Evolutionary conservation across 2,113 vertebrate genomes (phyloP).

Genomic region (Sander vitreus): DNA sequence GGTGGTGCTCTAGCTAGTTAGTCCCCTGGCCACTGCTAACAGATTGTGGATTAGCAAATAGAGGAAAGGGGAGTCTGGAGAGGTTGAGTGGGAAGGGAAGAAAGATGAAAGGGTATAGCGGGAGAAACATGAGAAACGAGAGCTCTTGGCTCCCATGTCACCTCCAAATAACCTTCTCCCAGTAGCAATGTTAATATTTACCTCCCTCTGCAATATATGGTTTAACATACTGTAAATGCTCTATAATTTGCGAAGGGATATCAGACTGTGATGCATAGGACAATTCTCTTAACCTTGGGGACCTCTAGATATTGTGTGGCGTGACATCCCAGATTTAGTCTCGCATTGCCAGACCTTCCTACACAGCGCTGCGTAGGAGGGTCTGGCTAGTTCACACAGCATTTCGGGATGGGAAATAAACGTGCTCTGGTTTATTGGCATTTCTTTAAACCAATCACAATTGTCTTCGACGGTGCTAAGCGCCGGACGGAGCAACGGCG

Average conservation of each 20-base stretch:
- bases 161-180: constrained; percentile 35
- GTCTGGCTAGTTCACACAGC: too few species aligned
- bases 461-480: too few species aligned
- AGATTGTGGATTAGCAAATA: constrained; percentile 14
- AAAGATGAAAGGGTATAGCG: constrained; percentile 21
- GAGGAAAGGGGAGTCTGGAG: not conserved
- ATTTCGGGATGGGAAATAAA: too few species aligned
- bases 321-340: not conserved
- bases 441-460: too few species aligned
- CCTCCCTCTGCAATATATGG: constrained; percentile 14
- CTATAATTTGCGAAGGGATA: constrained; percentile 18
- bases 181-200: constrained; percentile 46
- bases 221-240: not conserved
- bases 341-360: too few species aligned
- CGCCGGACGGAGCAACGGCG: too few species aligned
- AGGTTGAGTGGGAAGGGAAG: constrained; percentile 3
- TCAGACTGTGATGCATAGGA: not conserved
- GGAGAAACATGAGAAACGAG: constrained; percentile 21
- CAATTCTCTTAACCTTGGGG: not conserved
- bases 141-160: constrained; percentile 12
- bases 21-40: constrained; percentile 4
- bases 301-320: not conserved
- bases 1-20: constrained; percentile 20
- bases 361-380: too few species aligned
- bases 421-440: too few species aligned